phyloP scores from a whole-genome alignment of 2,797 vertebrate species.

The Acridotheres tristis region DNA sequence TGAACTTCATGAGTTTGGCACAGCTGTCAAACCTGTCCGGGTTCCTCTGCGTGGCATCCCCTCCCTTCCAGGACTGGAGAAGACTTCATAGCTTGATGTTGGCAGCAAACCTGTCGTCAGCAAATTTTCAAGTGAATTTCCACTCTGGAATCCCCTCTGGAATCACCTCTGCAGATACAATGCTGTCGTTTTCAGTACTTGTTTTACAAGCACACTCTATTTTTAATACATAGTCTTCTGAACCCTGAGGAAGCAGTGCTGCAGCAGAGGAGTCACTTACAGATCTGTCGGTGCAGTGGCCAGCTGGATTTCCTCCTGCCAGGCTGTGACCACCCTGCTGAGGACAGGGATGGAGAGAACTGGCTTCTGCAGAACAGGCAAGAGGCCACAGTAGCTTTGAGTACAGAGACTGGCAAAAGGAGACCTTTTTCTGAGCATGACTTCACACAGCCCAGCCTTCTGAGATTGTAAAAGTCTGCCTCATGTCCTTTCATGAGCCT shows the following conservation, averaged over 20 bases:
- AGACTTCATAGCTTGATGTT: background rate
- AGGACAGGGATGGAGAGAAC: background rate
- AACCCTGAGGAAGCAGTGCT: background rate
- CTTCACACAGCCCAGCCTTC: background rate
- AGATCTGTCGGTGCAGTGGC: no score
- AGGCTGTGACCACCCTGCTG: fast-evolving
- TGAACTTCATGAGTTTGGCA: background rate
- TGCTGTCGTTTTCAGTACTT: background rate
- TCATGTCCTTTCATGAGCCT: background rate
- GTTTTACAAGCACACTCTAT: background rate
- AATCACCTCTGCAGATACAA: background rate
- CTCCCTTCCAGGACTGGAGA: background rate
- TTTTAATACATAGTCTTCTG: background rate
- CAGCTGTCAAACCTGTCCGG: no score
- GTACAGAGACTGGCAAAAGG: background rate
- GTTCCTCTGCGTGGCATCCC: background rate
- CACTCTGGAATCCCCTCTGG: background rate
- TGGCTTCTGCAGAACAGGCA: background rate
- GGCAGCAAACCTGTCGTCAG: background rate
- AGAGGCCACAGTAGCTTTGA: background rate
- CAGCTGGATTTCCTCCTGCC: background rate
- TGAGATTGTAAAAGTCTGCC: background rate
- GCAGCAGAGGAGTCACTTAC: background rate
- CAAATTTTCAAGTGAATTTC: background rate
- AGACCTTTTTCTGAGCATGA: background rate